phyloP scores from a whole-genome alignment of 92 coral and sea anemone species.

The Metridium senile region DNA sequence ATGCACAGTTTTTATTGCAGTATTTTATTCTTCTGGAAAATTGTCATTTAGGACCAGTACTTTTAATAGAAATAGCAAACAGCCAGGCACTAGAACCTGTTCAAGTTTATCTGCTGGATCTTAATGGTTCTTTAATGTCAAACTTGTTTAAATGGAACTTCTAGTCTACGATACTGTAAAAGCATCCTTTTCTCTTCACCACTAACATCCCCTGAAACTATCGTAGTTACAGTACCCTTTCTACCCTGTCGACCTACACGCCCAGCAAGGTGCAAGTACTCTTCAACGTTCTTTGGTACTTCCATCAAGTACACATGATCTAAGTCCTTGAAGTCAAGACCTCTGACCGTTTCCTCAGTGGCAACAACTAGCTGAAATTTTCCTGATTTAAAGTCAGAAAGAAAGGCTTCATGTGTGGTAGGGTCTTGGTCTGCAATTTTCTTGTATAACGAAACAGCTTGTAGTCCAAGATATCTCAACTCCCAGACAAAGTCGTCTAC shows the following conservation, averaged over 20 bases:
- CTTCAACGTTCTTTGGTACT: conserved; percentile 80
- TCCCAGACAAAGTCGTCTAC: conserved; percentile 87
- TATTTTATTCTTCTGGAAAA: too few species aligned
- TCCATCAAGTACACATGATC: conserved; percentile 81
- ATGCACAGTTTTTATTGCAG: too few species aligned
- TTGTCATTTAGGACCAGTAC: too few species aligned
- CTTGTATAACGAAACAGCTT: conserved; percentile 78
- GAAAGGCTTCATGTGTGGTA: conserved; percentile 48
- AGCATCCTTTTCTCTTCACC: conserved; percentile 71
- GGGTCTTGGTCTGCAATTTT: conserved; percentile 76
- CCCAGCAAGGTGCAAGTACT: conserved; percentile 77
- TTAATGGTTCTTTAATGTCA: too few species aligned
- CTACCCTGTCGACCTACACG: conserved; percentile 88
- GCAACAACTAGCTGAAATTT: conserved; percentile 71
- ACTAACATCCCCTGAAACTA: conserved; percentile 47
- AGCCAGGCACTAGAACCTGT: too few species aligned
- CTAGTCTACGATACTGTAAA: conserved; percentile 75
- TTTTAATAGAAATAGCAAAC: too few species aligned
- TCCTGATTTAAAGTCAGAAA: conserved; percentile 62
- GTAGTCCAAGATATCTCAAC: conserved; percentile 68
- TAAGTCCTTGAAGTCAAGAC: conserved; percentile 75
- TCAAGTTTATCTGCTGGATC: too few species aligned
- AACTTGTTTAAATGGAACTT: conserved; percentile 62
- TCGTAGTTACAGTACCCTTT: conserved; percentile 73
- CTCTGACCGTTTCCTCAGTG: conserved; percentile 87